These are phyloP conservation scores for Cydia splendana DNA, from an alignment of 1,140 invertebrate genomes.

Conservation along the genomic window DNA sequence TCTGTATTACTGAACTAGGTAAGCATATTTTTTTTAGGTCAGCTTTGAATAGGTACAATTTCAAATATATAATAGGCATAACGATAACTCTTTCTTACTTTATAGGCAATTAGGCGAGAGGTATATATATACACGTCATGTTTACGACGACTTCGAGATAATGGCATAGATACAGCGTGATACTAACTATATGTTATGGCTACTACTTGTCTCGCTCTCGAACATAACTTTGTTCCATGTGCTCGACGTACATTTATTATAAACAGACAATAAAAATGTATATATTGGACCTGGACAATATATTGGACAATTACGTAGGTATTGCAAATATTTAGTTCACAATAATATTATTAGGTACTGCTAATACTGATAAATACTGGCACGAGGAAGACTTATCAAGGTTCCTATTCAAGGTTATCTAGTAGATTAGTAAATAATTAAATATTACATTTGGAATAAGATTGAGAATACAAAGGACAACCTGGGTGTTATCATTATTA, in stretches of 20 bases:
- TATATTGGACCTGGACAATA: too few relatives aligned
- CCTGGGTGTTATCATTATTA: too few relatives aligned
- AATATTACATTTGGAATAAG: neutral
- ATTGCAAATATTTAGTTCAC: neutral
- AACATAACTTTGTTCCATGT: neutral
- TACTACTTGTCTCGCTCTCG: neutral
- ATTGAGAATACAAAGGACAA: neutral
- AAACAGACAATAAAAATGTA: too few relatives aligned
- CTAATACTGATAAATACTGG: too few relatives aligned
- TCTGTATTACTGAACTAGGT: neutral
- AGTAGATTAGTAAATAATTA: neutral
- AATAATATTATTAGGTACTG: too few relatives aligned
- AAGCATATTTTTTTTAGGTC: slow-evolving; percentile 6
- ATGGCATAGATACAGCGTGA: neutral
- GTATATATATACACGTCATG: neutral
- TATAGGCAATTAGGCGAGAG: slow-evolving; percentile 9
- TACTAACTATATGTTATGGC: neutral
- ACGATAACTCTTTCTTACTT: slow-evolving; percentile 1
- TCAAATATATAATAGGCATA: slow-evolving; percentile 8
- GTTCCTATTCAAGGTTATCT: neutral
- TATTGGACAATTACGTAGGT: neutral
- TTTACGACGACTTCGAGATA: neutral
- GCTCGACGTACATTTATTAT: too few relatives aligned
- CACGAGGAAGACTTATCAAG: neutral
- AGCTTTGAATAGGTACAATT: neutral